These are phyloP conservation scores for Illadopsis cleaveri DNA, from an alignment of 2,113 vertebrate genomes.

Conservation along the genomic window DNA sequence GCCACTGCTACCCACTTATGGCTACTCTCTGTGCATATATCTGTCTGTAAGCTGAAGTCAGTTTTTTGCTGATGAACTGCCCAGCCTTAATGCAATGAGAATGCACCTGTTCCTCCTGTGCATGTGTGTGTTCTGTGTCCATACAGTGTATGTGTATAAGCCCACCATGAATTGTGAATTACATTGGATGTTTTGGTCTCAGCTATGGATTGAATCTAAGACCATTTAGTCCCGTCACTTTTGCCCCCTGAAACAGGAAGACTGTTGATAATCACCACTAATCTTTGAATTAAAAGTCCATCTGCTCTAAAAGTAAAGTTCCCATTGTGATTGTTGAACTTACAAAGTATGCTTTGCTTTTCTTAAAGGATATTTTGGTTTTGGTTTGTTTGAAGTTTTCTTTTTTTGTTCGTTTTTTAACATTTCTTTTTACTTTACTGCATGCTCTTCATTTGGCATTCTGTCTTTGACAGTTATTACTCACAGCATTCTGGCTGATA, in stretches of 20 bases:
- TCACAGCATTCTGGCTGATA: slow-evolving; percentile 63
- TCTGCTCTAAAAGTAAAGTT: background rate
- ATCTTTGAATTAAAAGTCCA: background rate
- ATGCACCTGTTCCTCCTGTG: slow-evolving; percentile 54
- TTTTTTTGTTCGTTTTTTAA: background rate
- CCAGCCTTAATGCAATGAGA: slow-evolving; percentile 51
- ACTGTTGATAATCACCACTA: background rate
- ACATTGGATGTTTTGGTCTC: background rate
- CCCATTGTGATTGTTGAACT: background rate
- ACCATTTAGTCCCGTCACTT: background rate
- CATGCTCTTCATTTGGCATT: slow-evolving; percentile 22
- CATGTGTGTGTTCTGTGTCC: slow-evolving; percentile 52
- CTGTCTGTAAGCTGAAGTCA: slow-evolving; percentile 61
- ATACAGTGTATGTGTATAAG: background rate
- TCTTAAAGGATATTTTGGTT: background rate
- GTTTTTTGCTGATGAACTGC: slow-evolving; percentile 63
- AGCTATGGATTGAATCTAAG: background rate
- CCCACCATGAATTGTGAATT: background rate
- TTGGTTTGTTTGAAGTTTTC: background rate
- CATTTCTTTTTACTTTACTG: background rate
- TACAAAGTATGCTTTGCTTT: slow-evolving; percentile 1
- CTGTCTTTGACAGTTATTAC: slow-evolving; percentile 44
- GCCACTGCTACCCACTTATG: slow-evolving; percentile 55
- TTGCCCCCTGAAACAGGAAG: background rate
- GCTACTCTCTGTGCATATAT: slow-evolving; percentile 48